phyloP scores from a whole-genome alignment of 2,888 invertebrate species.

The Melanostoma mellinum region DNA sequence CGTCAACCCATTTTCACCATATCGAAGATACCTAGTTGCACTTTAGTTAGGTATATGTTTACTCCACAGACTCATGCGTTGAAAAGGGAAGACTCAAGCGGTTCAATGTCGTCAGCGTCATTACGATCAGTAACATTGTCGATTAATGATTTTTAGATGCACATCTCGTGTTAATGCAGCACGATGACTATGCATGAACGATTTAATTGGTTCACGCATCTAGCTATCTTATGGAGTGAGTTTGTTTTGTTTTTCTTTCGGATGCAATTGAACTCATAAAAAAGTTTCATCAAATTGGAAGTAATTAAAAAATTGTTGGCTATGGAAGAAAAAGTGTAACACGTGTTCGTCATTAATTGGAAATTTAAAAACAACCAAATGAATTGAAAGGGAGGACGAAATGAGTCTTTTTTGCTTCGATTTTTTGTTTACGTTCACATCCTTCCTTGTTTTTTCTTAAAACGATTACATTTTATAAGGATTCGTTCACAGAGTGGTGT shows the following conservation, averaged over 20 bases:
- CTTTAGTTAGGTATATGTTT: no score
- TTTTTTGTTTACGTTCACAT: no score
- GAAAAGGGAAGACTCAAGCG: conserved; percentile 28
- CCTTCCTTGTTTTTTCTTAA: no score
- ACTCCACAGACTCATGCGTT: not conserved
- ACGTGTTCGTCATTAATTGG: not conserved
- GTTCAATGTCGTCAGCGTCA: conserved; percentile 66
- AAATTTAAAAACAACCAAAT: not conserved
- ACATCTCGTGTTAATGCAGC: conserved; percentile 36
- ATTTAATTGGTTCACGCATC: conserved; percentile 30
- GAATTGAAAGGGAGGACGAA: no score
- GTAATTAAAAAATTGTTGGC: conserved; percentile 16
- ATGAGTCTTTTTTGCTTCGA: not conserved
- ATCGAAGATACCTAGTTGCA: no score
- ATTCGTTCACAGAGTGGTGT: no score
- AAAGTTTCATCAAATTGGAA: conserved; percentile 41
- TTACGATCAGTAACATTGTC: conserved; percentile 26
- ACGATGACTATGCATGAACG: not conserved
- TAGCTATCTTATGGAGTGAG: conserved; percentile 11
- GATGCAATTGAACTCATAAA: conserved; percentile 56
- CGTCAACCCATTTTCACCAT: conserved; percentile 45
- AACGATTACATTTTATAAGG: no score
- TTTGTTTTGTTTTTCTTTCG: conserved; percentile 6
- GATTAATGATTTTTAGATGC: conserved; percentile 56
- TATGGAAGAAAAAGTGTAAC: not conserved